Percentiles rank a stretch among this genome's conserved stretches.
Evolutionary conservation across 2,797 vertebrate species (phyloP).

Genomic region (Pseudochirops cupreus): DNA sequence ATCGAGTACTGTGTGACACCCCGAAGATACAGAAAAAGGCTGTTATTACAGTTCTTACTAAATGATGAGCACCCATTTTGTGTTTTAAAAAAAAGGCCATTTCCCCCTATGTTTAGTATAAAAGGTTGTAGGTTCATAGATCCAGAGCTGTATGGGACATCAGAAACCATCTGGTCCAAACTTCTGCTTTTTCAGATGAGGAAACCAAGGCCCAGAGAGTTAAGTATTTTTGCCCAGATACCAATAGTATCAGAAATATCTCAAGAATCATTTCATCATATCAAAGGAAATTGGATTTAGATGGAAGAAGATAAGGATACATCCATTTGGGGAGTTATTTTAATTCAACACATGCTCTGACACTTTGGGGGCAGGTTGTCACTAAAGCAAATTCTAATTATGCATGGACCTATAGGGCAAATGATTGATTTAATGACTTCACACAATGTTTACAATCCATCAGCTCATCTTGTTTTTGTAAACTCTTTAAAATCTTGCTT

Average conservation of each 20-base stretch:
- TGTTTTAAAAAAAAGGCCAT: neutral
- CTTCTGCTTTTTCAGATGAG: neutral
- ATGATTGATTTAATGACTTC: constrained; percentile 56
- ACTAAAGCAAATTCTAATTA: constrained; percentile 50
- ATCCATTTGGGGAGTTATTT: constrained; percentile 47
- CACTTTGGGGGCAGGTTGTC: constrained; percentile 35
- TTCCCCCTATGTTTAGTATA: constrained; percentile 39
- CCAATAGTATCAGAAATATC: constrained; percentile 23
- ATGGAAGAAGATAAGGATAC: neutral
- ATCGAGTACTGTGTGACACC: neutral
- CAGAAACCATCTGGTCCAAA: neutral
- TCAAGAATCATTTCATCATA: constrained; percentile 32
- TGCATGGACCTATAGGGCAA: constrained; percentile 34
- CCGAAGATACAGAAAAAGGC: neutral
- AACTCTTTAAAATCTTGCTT: constrained; percentile 53
- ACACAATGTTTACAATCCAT: constrained; percentile 48
- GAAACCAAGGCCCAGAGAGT: neutral
- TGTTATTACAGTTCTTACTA: constrained; percentile 13
- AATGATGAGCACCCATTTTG: constrained; percentile 36
- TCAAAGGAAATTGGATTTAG: constrained; percentile 8
- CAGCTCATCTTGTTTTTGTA: constrained; percentile 61
- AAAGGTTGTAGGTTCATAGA: neutral
- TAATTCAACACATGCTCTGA: constrained; percentile 55
- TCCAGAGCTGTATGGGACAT: neutral
- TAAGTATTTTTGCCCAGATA: constrained; percentile 3